phyloP scores from a whole-genome alignment of 2,797 vertebrate species.

The Hippocampus kuda region DNA sequence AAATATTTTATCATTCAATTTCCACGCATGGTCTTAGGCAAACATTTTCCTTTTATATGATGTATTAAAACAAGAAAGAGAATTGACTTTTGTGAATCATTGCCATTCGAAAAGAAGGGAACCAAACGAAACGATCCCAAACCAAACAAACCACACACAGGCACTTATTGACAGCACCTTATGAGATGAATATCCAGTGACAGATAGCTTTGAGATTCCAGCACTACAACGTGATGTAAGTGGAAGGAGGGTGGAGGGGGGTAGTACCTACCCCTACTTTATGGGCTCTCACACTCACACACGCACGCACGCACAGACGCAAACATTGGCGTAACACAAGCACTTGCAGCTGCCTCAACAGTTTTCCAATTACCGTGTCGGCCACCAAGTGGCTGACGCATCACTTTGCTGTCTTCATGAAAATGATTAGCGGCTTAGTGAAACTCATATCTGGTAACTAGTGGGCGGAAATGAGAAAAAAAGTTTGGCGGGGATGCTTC shows the following conservation, averaged over 20 bases:
- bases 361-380: conserved; percentile 17
- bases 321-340: conserved; percentile 29
- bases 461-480: neutral
- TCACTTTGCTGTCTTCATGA: conserved; percentile 1
- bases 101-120: neutral
- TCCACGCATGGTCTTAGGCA: too few species aligned
- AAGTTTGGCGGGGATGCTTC: neutral
- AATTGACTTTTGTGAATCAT: neutral
- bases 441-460: neutral
- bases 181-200: conserved; percentile 38
- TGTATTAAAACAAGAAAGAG: neutral
- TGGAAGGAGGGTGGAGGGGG: too few species aligned
- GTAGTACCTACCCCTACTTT: too few species aligned
- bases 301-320: too few species aligned
- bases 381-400: conserved; percentile 25
- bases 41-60: conserved; percentile 1
- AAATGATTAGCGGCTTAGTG: neutral
- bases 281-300: too few species aligned
- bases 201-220: conserved; percentile 49
- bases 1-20: too few species aligned
- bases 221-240: conserved; percentile 25
- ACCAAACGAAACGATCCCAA: neutral
- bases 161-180: conserved; percentile 20
- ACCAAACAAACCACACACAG: neutral
- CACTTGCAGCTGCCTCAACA: conserved; percentile 41